Conservation (phyloP, 1,140 invertebrate species). For the Acyrthosiphon pisum region DNA sequence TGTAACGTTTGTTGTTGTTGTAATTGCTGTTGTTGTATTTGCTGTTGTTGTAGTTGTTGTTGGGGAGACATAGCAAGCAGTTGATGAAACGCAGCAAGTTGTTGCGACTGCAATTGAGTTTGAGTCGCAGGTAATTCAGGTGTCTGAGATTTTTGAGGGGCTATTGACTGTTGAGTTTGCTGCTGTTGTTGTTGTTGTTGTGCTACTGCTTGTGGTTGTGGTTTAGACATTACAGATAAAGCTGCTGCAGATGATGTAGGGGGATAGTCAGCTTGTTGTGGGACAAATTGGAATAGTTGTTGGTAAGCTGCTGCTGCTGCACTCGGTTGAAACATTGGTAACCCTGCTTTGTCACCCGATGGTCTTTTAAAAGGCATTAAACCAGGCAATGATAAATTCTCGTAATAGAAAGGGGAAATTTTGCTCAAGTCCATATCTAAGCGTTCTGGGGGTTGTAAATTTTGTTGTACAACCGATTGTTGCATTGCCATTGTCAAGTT, state of each 20-base stretch:
- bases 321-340: constrained; percentile 55
- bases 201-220: constrained; percentile 28
- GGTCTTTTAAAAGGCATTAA: constrained; percentile 49
- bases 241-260: constrained; percentile 40
- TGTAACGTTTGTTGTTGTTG: constrained; percentile 32
- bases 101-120: constrained; percentile 42
- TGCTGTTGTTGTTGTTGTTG: constrained; percentile 37
- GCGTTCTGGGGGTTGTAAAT: constrained; percentile 66
- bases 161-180: constrained; percentile 43
- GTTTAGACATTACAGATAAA: constrained; percentile 35
- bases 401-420: constrained; percentile 42
- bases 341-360: constrained; percentile 45
- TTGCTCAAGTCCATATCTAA: constrained; percentile 41
- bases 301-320: constrained; percentile 49
- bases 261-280: constrained; percentile 24
- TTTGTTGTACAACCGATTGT: constrained; percentile 83
- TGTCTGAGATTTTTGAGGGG: constrained; percentile 48
- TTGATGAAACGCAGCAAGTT: constrained; percentile 51
- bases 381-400: constrained; percentile 45
- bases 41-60: constrained; percentile 37
- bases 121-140: constrained; percentile 37
- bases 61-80: constrained; percentile 48
- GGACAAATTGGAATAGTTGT: constrained; percentile 50
- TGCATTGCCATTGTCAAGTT: constrained; percentile 78
- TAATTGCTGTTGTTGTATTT: constrained; percentile 44